A percentile compares a stretch with the other conserved stretches of the same genome.
These are phyloP conservation scores for Tethea ocularis DNA, from an alignment of 2,888 invertebrate species.

Conservation along the genomic window DNA sequence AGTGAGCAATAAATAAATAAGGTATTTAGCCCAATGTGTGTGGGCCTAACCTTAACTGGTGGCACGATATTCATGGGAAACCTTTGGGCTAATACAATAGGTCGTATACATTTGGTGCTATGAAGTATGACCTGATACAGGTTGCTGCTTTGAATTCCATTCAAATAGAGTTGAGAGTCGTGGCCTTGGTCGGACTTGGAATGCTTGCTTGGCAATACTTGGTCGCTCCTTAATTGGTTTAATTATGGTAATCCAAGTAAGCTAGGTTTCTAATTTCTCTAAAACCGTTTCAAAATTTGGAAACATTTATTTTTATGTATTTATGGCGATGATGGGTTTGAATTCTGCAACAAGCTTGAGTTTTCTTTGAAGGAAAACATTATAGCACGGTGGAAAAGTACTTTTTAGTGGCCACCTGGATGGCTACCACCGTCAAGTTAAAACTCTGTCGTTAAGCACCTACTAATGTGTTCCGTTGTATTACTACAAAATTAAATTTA, in stretches of 20 bases:
- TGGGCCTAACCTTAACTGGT: constrained; percentile 68
- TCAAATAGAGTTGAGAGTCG: not conserved
- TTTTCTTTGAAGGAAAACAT: too few relatives aligned
- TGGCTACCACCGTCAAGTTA: too few relatives aligned
- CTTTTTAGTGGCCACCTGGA: too few relatives aligned
- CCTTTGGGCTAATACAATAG: constrained; percentile 58
- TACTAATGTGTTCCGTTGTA: too few relatives aligned
- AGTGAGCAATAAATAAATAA: constrained; percentile 78
- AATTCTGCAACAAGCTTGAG: too few relatives aligned
- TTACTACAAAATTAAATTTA: too few relatives aligned
- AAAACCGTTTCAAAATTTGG: too few relatives aligned
- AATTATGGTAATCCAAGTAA: not conserved
- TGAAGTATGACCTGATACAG: constrained; percentile 36
- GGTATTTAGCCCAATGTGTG: constrained; percentile 78
- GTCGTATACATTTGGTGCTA: constrained; percentile 55
- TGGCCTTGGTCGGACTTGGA: not conserved
- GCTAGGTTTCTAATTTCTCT: too few relatives aligned
- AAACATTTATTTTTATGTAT: too few relatives aligned
- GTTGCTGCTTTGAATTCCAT: constrained; percentile 11
- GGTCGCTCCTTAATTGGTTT: not conserved
- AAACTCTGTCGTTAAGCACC: too few relatives aligned
- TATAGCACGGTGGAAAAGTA: too few relatives aligned
- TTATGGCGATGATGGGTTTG: too few relatives aligned
- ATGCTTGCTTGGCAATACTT: not conserved
- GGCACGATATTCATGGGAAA: constrained; percentile 65